Evolutionary conservation across 1,140 invertebrate genomes (phyloP), one percentile per base, ranked within the genome.

Genomic region (Dryas iulia): DNA sequence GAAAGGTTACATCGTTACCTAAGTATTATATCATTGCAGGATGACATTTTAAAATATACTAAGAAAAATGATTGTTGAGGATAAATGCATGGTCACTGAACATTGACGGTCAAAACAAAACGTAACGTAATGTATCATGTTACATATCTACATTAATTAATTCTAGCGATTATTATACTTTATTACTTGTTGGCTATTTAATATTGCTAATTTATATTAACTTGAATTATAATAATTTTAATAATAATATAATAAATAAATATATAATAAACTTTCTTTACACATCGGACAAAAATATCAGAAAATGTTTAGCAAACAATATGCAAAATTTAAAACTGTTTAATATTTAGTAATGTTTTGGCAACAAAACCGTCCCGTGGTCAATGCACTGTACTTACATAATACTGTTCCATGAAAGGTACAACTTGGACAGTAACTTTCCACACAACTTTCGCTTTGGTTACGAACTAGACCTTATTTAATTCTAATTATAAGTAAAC

Each of bases 371-470:
- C 39, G 8, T 47, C 14, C 39, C 39, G 18, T 12, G 52, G 14
- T 33, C 63, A 59, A 30, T 47, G 56, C 6, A 35, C 30, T 58
- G 58, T 31, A 47, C 56, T 66, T 66, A 66, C 30, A 59, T 66
- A 66, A 66, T 33, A 59, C 18, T 28, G 12, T 54, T 60, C 57
- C 24, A 59, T 14, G 30, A 58, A 67, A 71, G 64, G 59, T 65
- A 66, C 59, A 59, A 53, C 35, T 11, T 58, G 28, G 64, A 33
- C 69, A 60, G 66, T 73, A 81, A 81, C 79, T 88, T 86, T 84
- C 79, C 76, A 80, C 47, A 70, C 25, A 77, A 86, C 83, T 86
- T 88, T 88, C 83, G 76, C 81, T 88, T 82, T 86, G 74, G 69
- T 72, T 64, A 35, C 21, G 23, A 60, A 61, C 39, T 68, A 59